Percentiles rank a stretch among this genome's conserved stretches.
Evolutionary conservation across 2,888 invertebrate species (phyloP).

Genomic region (Drosophila setosimentum): DNA sequence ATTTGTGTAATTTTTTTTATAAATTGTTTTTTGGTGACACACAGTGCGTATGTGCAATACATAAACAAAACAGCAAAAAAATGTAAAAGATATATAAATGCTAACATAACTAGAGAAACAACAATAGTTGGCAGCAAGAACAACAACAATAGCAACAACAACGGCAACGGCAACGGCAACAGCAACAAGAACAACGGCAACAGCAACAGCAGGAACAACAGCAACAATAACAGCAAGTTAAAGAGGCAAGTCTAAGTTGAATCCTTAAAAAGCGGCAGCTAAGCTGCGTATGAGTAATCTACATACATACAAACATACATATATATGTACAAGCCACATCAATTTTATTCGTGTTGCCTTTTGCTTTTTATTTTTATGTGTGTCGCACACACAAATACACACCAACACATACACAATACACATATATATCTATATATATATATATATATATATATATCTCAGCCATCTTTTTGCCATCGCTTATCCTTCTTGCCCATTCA

Average conservation of each 20-base stretch:
- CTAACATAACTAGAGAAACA: conserved; percentile 12
- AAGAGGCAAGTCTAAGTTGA: conserved; percentile 66
- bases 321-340: conserved; percentile 25
- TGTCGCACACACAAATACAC: not conserved
- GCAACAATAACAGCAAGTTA: conserved; percentile 6
- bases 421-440: not conserved
- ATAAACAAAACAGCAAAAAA: conserved; percentile 11
- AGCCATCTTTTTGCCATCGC: conserved; percentile 43
- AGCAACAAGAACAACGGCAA: conserved; percentile 9
- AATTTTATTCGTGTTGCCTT: conserved; percentile 55
- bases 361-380: conserved; percentile 40
- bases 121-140: conserved; percentile 13
- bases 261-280: conserved; percentile 34
- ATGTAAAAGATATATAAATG: conserved; percentile 13
- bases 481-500: conserved; percentile 38
- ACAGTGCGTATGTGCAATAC: conserved; percentile 73
- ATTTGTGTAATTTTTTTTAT: conserved; percentile 34
- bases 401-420: not conserved
- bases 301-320: conserved; percentile 19
- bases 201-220: not conserved
- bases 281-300: conserved; percentile 69
- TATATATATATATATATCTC: conserved; percentile 3
- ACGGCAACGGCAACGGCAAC: not conserved
- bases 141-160: conserved; percentile 9
- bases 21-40: conserved; percentile 54